These are phyloP conservation scores for Telmatherina bonti DNA, from an alignment of 2,797 vertebrate species.

Conservation along the genomic window DNA sequence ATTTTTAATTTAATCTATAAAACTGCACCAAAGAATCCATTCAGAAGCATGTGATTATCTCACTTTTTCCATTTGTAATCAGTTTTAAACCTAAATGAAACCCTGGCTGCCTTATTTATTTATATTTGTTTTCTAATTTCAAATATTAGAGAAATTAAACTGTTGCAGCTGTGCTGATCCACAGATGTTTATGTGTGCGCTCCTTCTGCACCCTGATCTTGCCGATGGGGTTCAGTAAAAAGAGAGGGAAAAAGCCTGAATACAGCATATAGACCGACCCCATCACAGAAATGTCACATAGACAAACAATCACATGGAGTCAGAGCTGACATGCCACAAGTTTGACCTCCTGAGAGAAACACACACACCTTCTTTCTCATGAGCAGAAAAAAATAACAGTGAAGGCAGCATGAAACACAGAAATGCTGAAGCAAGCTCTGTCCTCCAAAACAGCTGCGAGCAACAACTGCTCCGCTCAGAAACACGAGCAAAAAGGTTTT, in stretches of 20 bases:
- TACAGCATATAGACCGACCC: slow-evolving; percentile 19
- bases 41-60: background rate
- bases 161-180: too few species aligned
- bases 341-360: slow-evolving; percentile 50
- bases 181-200: too few species aligned
- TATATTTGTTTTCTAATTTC: background rate
- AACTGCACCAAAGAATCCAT: background rate
- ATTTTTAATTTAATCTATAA: background rate
- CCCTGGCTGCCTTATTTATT: background rate
- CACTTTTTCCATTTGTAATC: background rate
- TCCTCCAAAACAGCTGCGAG: slow-evolving; percentile 72
- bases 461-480: slow-evolving; percentile 50
- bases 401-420: slow-evolving; percentile 53
- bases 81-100: background rate
- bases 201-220: background rate
- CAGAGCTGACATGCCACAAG: slow-evolving; percentile 33
- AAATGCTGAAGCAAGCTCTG: slow-evolving; percentile 71
- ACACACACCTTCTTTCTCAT: slow-evolving; percentile 9
- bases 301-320: slow-evolving; percentile 31
- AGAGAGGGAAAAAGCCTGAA: slow-evolving; percentile 1
- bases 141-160: background rate
- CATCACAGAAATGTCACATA: slow-evolving; percentile 38
- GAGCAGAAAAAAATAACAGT: background rate
- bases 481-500: slow-evolving; percentile 47
- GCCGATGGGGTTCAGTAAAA: background rate